Evolutionary conservation across 2,888 invertebrate genomes (phyloP), one percentile per base, ranked within the genome.

Genomic region (Iselma pallidipennis): DNA sequence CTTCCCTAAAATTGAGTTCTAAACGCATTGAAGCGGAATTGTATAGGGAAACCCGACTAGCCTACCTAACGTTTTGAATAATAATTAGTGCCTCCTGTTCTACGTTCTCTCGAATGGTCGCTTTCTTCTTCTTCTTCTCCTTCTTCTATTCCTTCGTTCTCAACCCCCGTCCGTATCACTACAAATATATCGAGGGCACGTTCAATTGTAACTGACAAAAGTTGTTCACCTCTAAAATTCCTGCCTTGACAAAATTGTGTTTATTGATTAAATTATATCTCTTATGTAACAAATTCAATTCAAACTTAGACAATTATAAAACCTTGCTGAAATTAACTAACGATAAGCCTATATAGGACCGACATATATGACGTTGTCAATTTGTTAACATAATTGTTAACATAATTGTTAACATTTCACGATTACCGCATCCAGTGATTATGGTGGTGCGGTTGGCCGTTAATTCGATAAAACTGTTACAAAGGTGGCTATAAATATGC

Each of bases 401-500:
- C 21, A 12, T 45, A 45, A 45, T 21, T 45, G 45, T 45, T 45
- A 45, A 23, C 23, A 23, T 23, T 21, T 3, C 10, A 1, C 2
- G 12, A 45, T 23, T 12, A 23, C 23, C 21, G 12, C 21, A 45
- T 45, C 23, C 12, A 45, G 45, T 45, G 23, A 45, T 23, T 45
- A 45, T 45, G 45, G 45, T 23, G 23, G 23, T 45, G 21, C 5
- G 21, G 51, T 14, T 25, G 33, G 12, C 33, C 50, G 33, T 56
- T 60, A 60, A 61, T 56, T 56, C 26, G 61, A 61, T 49, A 55
- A 45, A 61, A 62, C 42, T 55, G 19, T 54, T 56, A 57, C 54
- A 57, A 61, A 61, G 52, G 60, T 62, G 51, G 23, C 51, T 29
- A 55, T 63, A 63, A 63, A 63, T 59, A 63, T 59, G 59, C 53